A percentile compares a stretch with the other conserved stretches of the same genome.
These are phyloP conservation scores for Brachionus rubens DNA, from an alignment of 1,140 invertebrate genomes.

Conservation along the genomic window DNA sequence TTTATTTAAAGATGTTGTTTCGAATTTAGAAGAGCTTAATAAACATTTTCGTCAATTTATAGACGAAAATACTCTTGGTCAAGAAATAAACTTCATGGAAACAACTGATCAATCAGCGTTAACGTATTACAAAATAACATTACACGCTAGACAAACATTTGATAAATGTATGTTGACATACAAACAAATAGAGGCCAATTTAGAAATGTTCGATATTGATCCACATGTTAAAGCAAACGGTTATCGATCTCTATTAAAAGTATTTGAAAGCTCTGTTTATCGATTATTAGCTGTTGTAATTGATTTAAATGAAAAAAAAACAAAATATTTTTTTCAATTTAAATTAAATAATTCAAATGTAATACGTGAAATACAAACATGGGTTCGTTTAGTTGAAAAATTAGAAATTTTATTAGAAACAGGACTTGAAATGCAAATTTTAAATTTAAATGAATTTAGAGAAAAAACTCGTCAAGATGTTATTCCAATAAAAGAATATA, in stretches of 20 bases:
- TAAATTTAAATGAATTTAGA: background rate
- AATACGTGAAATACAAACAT: constrained; percentile 19
- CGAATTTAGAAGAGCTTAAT: background rate
- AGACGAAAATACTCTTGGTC: background rate
- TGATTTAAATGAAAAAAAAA: constrained; percentile 41
- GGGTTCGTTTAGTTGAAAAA: constrained; percentile 32
- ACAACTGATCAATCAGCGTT: constrained; percentile 11
- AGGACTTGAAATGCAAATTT: background rate
- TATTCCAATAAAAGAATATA: background rate
- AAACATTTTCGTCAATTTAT: background rate
- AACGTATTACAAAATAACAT: constrained; percentile 10
- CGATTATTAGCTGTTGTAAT: constrained; percentile 11
- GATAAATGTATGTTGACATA: background rate
- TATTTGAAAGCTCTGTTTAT: constrained; percentile 5
- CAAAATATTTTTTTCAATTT: constrained; percentile 34
- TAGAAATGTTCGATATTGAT: constrained; percentile 4
- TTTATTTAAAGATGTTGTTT: background rate
- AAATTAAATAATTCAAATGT: constrained; percentile 29
- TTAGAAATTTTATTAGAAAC: constrained; percentile 17
- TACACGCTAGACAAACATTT: background rate
- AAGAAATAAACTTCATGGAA: constrained; percentile 35
- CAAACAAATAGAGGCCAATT: constrained; percentile 26
- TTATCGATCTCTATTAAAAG: constrained; percentile 13
- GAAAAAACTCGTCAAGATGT: background rate
- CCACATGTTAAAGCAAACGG: constrained; percentile 36